phyloP scores from a whole-genome alignment of 1,140 invertebrate genomes.

The Atta texana region DNA sequence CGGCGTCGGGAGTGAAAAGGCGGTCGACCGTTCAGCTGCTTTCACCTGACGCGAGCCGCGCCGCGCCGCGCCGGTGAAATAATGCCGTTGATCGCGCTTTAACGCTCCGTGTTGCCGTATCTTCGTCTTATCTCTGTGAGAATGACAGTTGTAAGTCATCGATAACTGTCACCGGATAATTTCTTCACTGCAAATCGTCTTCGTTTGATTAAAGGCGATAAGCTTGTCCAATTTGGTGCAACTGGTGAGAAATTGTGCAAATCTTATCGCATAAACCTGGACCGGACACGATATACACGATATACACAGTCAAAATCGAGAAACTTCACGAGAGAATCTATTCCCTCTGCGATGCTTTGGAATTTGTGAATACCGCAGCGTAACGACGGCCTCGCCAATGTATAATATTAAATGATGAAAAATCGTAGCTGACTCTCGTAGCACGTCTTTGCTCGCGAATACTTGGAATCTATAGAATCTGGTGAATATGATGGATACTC shows the following conservation, averaged over 20 bases:
- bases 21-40: slow-evolving; percentile 79
- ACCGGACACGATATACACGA: too few relatives aligned
- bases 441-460: neutral
- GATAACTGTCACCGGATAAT: slow-evolving; percentile 5
- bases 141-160: slow-evolving; percentile 28
- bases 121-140: slow-evolving; percentile 27
- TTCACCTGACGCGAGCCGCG: slow-evolving; percentile 70
- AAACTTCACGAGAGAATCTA: neutral
- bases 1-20: slow-evolving; percentile 79
- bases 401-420: slow-evolving; percentile 6
- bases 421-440: neutral
- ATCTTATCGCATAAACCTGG: too few relatives aligned
- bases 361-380: slow-evolving; percentile 11
- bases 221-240: neutral
- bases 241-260: too few relatives aligned
- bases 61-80: slow-evolving; percentile 65
- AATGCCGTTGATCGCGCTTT: slow-evolving; percentile 68
- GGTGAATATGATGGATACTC: too few relatives aligned
- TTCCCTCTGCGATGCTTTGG: slow-evolving; percentile 8
- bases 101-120: slow-evolving; percentile 51
- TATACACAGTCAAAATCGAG: neutral
- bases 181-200: too few relatives aligned
- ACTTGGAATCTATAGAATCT: neutral
- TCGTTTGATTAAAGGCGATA: too few relatives aligned
- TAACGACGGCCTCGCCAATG: neutral